These are phyloP conservation scores for Pseudopleuronectes americanus DNA, from an alignment of 2,797 vertebrate genomes.

Conservation along the genomic window DNA sequence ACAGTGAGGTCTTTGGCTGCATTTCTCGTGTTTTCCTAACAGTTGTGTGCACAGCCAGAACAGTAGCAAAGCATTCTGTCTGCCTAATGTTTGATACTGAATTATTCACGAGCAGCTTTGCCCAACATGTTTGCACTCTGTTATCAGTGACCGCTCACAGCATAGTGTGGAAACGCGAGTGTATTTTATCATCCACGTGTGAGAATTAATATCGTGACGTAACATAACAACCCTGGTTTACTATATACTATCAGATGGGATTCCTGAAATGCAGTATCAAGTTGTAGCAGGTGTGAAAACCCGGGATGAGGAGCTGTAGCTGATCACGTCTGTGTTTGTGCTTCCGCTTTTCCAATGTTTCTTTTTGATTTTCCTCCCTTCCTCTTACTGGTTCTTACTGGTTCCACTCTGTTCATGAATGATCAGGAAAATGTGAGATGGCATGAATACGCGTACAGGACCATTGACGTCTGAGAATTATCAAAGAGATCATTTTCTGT, in stretches of 20 bases:
- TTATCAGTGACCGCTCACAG: slow-evolving; percentile 34
- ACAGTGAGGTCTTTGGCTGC: slow-evolving; percentile 22
- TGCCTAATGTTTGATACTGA: slow-evolving; percentile 55
- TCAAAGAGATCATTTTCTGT: not conserved
- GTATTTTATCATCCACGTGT: slow-evolving; percentile 26
- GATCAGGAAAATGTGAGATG: not conserved
- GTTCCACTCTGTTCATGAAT: too few relatives aligned
- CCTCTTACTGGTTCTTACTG: too few relatives aligned
- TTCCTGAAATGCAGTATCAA: too few relatives aligned
- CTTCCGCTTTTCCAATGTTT: too few relatives aligned
- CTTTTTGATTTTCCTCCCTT: too few relatives aligned
- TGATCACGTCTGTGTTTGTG: too few relatives aligned
- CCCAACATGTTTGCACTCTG: slow-evolving; percentile 55
- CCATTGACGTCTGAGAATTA: not conserved
- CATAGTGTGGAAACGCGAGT: slow-evolving; percentile 39
- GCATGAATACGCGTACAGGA: not conserved
- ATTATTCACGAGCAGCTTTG: slow-evolving; percentile 63
- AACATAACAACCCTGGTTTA: too few relatives aligned
- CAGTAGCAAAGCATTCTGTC: slow-evolving; percentile 37
- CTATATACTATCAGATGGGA: too few relatives aligned
- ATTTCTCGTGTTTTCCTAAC: slow-evolving; percentile 43
- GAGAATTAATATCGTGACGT: not conserved
- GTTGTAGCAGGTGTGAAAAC: too few relatives aligned
- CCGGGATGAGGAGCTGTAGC: too few relatives aligned
- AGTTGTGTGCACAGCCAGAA: slow-evolving; percentile 38